phyloP scores from a whole-genome alignment of 2,797 vertebrate species.

The Lophotriccus pileatus region DNA sequence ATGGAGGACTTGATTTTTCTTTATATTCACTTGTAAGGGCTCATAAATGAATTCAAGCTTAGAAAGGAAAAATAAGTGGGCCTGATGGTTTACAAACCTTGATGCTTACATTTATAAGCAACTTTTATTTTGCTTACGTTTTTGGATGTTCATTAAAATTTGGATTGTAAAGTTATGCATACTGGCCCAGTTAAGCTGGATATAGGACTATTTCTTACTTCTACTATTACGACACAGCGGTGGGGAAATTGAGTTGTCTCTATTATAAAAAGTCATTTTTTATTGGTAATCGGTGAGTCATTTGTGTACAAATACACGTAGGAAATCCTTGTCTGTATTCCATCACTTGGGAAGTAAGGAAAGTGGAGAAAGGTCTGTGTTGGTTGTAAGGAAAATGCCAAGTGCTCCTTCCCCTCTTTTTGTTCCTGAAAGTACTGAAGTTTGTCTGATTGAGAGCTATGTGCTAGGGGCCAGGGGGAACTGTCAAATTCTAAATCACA shows the following conservation, averaged over 20 bases:
- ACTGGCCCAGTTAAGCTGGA: neutral
- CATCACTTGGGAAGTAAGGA: neutral
- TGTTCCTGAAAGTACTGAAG: neutral
- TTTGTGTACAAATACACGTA: neutral
- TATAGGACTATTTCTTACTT: neutral
- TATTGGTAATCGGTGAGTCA: neutral
- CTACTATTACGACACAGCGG: neutral
- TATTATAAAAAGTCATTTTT: neutral
- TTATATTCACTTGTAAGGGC: neutral
- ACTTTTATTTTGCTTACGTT: neutral
- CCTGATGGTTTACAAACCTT: neutral
- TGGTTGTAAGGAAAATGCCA: neutral
- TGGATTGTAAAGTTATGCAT: neutral
- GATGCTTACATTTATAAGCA: neutral
- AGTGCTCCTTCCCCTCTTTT: neutral
- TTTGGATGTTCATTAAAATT: neutral
- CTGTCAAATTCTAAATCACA: neutral
- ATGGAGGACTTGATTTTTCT: neutral
- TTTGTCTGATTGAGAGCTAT: neutral
- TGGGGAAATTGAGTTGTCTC: neutral
- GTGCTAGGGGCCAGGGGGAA: neutral
- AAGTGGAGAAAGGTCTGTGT: neutral
- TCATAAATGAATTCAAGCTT: neutral
- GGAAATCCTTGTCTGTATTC: neutral
- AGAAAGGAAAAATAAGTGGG: neutral